Evolutionary conservation across 1,140 invertebrate species (phyloP), one percentile per base, ranked within the genome.

Genomic region (Lysiphlebus fabarum): DNA sequence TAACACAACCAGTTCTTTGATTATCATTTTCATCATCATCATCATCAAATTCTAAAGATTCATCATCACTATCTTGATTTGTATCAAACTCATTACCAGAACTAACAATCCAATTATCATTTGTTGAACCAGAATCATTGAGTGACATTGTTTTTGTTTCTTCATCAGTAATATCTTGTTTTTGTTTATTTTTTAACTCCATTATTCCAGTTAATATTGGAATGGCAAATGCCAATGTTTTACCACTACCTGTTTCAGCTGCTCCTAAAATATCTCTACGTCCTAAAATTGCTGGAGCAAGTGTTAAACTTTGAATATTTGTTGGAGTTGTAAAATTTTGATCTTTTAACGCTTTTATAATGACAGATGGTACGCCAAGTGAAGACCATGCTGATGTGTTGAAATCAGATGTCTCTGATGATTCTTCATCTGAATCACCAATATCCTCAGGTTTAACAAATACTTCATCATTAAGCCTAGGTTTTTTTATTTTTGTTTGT

Each of bases 201-300:
- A 96, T 76, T 62, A 98, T 95, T 7, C 90, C 90, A 62, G 86
- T 79, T 48, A 98, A 75, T 49, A 98, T 90, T 34, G 96, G 96
- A 61, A 99, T 91, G 4, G 91, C 94, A 85, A 98, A 99, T 0
- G 95, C 96, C 42, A 99, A 78, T 0, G 96, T 99, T 83, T 99
- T 99, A 1, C 96, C 96, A 83, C 94, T 97, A 7, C 96, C 96
- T 1, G 96, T 99, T 83, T 98, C 94, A 9, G 96, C 96, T 61
- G 95, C 96, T 62, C 95, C 96, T 14, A 98, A 77, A 66, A 98
- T 91, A 80, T 98, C 95, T 79, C 86, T 83, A 47, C 83, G 79
- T 51, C 92, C 93, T 69, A 90, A 83, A 67, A 98, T 91, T 37
- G 95, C 93, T 58, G 92, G 83, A 26, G 93, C 90, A 38, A 98